phyloP scores from a whole-genome alignment of 2,797 vertebrate genomes.

The Meriones psammophilus region DNA sequence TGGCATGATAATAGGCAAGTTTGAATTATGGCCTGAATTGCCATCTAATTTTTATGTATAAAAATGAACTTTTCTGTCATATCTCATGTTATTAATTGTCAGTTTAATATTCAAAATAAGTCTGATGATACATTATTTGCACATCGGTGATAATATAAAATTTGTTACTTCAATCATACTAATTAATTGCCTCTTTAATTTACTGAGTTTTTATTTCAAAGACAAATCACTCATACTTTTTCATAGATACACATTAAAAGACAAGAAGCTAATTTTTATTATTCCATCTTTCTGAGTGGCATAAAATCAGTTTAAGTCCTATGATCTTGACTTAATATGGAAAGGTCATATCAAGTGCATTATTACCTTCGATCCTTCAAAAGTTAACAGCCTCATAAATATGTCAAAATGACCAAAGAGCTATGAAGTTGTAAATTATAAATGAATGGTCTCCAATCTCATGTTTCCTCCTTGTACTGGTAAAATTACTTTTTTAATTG shows the following conservation, averaged over 20 bases:
- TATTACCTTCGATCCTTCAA: constrained; percentile 83
- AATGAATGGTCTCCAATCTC: constrained; percentile 84
- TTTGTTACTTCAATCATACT: background rate
- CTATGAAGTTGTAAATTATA: constrained; percentile 87
- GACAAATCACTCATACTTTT: constrained; percentile 10
- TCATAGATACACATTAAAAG: constrained; percentile 47
- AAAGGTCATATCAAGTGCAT: constrained; percentile 86
- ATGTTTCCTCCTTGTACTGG: constrained; percentile 83
- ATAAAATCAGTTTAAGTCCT: constrained; percentile 76
- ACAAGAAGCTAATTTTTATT: constrained; percentile 39
- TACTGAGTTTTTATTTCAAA: background rate
- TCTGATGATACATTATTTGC: background rate
- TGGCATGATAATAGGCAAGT: background rate
- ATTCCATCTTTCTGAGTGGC: constrained; percentile 81
- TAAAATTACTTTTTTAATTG: constrained; percentile 83
- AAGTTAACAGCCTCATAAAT: constrained; percentile 87
- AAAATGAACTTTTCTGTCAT: constrained; percentile 6
- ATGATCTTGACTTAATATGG: constrained; percentile 78
- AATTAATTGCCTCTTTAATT: background rate
- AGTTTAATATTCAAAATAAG: background rate
- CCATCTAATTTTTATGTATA: constrained; percentile 17
- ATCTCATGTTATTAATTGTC: background rate
- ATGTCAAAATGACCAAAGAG: constrained; percentile 86
- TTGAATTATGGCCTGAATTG: background rate
- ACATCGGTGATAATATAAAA: background rate